Base-by-base conservation (phyloP, 2,888 invertebrate genomes). In the Encarsia formosa region DNA sequence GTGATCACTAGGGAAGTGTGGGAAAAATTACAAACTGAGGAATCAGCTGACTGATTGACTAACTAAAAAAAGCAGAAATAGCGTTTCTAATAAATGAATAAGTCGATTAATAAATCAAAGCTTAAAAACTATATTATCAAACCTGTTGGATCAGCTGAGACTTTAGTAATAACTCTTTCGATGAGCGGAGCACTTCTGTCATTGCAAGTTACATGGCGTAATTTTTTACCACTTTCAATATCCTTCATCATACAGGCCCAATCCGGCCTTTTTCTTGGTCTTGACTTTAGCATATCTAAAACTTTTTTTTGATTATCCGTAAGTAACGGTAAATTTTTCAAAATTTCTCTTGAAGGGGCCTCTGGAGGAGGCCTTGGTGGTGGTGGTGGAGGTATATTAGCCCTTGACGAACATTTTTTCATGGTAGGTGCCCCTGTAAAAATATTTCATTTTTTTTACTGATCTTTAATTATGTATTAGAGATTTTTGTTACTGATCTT, bases 201-300 rank as follows among this genome's bases (percentile, higher is more conserved):
- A 74, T 92, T 91, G 74, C 90, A 90, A 63, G 86, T 81, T 41
- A 92, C 90, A 67, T 91, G 87, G 66, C 84, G 86, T 59, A 92
- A 76, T 68, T 86, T 87, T 65, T 74, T 85, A 42, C 90, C 89
- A 59, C 82, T 77, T 69, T 91, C 91, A n/a, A 92, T 88, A 73
- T 92, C 92, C 72, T 91, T 91, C 85, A 92, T 88, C 86, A 92
- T 87, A 63, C 86, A 84, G 15, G 84, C 87, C 91, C 91, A 92
- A 70, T 92, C 92, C 0, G 92, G 92, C 60, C 91, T 81, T 67
- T 80, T 84, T 60, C 91, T 80, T 0, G 91, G 90, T 61, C 90
- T 79, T 61, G 86, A 77, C 68, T 82, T 85, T 18, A 91, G 79
- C 62, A 81, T 79, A 54, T 91, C 91, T 54, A 92, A 64, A 63